These are phyloP conservation scores for Cyclura pinguis DNA, from an alignment of 2,797 vertebrate genomes.

Conservation along the genomic window DNA sequence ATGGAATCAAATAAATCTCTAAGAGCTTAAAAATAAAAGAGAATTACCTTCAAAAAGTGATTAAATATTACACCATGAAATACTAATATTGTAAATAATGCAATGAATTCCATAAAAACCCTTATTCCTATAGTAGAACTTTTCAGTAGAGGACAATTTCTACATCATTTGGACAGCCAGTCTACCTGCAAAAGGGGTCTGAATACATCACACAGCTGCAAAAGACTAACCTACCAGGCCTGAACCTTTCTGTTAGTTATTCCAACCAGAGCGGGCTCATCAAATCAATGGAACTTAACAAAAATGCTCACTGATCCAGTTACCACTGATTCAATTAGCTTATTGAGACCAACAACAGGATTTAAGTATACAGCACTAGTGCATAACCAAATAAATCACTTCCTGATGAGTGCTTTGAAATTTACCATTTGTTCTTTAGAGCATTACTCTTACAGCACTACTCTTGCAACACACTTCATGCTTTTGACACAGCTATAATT, in stretches of 20 bases:
- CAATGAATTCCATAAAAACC: background rate
- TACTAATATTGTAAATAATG: constrained; percentile 45
- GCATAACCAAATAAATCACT: background rate
- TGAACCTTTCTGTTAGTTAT: too few species aligned
- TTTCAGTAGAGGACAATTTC: background rate
- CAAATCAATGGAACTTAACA: too few species aligned
- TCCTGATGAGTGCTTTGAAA: background rate
- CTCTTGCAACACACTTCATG: background rate
- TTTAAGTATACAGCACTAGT: background rate
- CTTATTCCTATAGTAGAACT: background rate
- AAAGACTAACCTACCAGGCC: background rate
- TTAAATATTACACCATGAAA: constrained; percentile 53
- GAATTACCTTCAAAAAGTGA: constrained; percentile 70
- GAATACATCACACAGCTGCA: background rate
- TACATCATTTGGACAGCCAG: background rate
- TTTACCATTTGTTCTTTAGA: background rate
- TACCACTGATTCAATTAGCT: too few species aligned
- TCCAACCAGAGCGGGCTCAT: too few species aligned
- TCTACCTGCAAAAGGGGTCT: background rate
- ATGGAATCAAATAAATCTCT: constrained; percentile 98
- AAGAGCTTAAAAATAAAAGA: constrained; percentile 86
- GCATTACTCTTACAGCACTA: background rate
- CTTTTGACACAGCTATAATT: background rate
- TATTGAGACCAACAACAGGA: too few species aligned
- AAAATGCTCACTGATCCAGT: too few species aligned